Conservation (phyloP, 2,797 vertebrate species). For the Propithecus deckenii region DNA sequence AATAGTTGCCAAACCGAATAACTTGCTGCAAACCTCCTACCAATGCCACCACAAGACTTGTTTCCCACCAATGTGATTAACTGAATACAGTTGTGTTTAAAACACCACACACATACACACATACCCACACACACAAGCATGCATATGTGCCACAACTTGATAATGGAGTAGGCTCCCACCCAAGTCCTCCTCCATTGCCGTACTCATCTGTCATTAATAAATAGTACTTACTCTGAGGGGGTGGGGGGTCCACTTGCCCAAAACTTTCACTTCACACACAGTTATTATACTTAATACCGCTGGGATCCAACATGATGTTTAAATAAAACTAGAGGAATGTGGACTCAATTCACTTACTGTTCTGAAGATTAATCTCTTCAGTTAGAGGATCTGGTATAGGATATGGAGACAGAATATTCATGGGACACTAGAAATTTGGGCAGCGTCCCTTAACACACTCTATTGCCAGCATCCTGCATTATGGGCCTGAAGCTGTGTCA, state of each 20-base stretch:
- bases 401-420: background rate
- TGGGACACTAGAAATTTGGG: background rate
- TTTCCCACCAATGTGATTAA: slow-evolving; percentile 78
- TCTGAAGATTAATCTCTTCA: slow-evolving; percentile 51
- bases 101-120: slow-evolving; percentile 35
- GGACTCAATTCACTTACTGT: slow-evolving; percentile 24
- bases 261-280: slow-evolving; percentile 72
- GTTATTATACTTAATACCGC: slow-evolving; percentile 57
- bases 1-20: slow-evolving; percentile 70
- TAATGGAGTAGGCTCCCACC: slow-evolving; percentile 29
- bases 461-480: background rate
- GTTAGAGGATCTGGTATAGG: background rate
- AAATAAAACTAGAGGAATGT: slow-evolving; percentile 58
- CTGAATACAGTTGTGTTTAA: slow-evolving; percentile 79
- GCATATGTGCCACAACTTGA: background rate
- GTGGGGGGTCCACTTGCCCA: slow-evolving; percentile 76
- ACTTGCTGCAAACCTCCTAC: slow-evolving; percentile 63
- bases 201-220: slow-evolving; percentile 80
- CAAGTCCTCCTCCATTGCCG: slow-evolving; percentile 63
- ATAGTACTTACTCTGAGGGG: slow-evolving; percentile 56
- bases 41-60: slow-evolving; percentile 48
- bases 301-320: slow-evolving; percentile 11
- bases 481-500: background rate
- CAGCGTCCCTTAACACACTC: background rate
- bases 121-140: background rate